Evolutionary conservation across 2,888 invertebrate species (phyloP).

Genomic region (Tipula vernalis): DNA sequence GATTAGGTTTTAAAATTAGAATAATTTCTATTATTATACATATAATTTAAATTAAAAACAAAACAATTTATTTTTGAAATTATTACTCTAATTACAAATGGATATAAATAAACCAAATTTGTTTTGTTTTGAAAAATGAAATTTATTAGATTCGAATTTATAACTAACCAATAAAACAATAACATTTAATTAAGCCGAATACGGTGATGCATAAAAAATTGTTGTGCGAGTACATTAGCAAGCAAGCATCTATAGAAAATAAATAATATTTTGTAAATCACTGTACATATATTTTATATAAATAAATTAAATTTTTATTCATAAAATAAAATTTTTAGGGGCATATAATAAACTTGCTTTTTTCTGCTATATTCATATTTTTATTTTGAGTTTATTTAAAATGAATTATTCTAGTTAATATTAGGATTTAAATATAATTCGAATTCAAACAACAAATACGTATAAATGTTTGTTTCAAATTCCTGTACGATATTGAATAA

Average conservation of each 20-base stretch:
- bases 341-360: background rate
- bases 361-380: background rate
- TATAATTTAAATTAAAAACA: background rate
- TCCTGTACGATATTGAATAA: background rate
- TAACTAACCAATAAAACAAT: background rate
- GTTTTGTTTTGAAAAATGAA: background rate
- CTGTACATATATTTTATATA: background rate
- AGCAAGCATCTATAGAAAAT: background rate
- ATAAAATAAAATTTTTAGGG: background rate
- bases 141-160: background rate
- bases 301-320: background rate
- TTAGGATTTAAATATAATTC: background rate
- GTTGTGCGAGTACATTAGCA: background rate
- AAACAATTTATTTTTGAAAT: background rate
- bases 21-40: background rate
- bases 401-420: background rate
- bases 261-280: background rate
- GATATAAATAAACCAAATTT: background rate
- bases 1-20: background rate
- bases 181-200: background rate
- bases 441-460: background rate
- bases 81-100: background rate
- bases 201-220: background rate
- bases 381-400: background rate
- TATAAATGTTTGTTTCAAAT: background rate